These are phyloP conservation scores for Vulpes ferrilata DNA, from an alignment of 2,113 vertebrate genomes.

Conservation along the genomic window DNA sequence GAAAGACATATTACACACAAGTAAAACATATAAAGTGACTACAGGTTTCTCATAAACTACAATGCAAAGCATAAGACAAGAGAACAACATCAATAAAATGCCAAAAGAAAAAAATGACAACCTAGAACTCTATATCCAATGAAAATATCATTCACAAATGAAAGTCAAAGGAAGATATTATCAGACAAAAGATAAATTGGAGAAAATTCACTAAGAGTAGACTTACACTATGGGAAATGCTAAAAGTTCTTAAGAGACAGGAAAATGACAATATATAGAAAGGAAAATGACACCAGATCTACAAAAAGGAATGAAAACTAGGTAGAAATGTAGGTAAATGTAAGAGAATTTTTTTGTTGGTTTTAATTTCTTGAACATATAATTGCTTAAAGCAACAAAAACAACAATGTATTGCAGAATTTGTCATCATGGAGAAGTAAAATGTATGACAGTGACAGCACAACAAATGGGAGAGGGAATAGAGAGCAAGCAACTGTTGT, in stretches of 20 bases:
- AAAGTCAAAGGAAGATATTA: not conserved
- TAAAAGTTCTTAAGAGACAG: not conserved
- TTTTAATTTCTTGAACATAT: slow-evolving; percentile 47
- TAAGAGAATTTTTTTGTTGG: not conserved
- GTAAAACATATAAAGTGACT: not conserved
- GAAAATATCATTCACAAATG: not conserved
- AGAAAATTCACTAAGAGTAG: not conserved
- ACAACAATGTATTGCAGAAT: not conserved
- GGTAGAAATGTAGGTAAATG: not conserved
- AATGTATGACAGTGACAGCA: not conserved
- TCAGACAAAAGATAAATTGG: not conserved
- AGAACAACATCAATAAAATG: not conserved
- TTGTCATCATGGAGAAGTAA: not conserved
- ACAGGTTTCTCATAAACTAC: not conserved
- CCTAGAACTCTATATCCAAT: not conserved
- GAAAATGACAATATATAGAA: not conserved
- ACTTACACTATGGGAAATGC: not conserved
- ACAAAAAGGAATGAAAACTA: not conserved
- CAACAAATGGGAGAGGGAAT: not conserved
- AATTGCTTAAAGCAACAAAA: slow-evolving; percentile 18
- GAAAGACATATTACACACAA: not conserved
- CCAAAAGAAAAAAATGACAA: not conserved
- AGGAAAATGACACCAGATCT: not conserved
- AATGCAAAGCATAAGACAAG: not conserved
- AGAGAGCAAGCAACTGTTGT: not conserved